Conservation (phyloP, 2,888 invertebrate genomes). For the Entomobrya multifasciata region DNA sequence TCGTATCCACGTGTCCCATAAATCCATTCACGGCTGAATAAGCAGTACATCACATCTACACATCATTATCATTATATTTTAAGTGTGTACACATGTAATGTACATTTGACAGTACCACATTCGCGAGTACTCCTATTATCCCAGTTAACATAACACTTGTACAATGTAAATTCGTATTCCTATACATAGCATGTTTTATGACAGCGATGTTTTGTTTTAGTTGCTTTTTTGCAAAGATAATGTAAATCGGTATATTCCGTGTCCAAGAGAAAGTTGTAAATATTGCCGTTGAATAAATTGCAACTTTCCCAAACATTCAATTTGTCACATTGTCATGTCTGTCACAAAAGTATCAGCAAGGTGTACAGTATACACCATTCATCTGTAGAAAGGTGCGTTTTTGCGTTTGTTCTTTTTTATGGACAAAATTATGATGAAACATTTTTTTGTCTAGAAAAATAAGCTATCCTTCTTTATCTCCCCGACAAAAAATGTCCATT, state of each 20-base stretch:
- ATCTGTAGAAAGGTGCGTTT: no score
- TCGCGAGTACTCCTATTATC: no score
- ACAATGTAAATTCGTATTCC: background rate
- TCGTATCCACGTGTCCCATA: conserved; percentile 17
- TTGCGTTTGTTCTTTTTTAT: conserved; percentile 25
- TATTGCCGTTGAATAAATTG: background rate
- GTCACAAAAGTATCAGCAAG: no score
- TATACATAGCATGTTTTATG: conserved; percentile 25
- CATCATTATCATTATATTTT: background rate
- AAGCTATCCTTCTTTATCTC: background rate
- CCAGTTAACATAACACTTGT: no score
- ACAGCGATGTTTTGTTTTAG: background rate
- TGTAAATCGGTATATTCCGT: conserved; percentile 19
- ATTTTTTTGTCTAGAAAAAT: background rate
- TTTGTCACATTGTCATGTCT: background rate
- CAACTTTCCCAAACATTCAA: background rate
- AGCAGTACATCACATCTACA: conserved; percentile 11
- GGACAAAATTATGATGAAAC: conserved; percentile 28
- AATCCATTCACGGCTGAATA: conserved; percentile 1
- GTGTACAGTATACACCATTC: no score
- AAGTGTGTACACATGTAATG: background rate
- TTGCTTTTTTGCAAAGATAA: background rate
- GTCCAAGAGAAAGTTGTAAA: conserved; percentile 6
- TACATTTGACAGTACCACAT: background rate
- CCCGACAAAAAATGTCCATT: conserved; percentile 9